These are phyloP conservation scores for Austrolebias charrua DNA, from an alignment of 2,797 vertebrate genomes.

Conservation along the genomic window DNA sequence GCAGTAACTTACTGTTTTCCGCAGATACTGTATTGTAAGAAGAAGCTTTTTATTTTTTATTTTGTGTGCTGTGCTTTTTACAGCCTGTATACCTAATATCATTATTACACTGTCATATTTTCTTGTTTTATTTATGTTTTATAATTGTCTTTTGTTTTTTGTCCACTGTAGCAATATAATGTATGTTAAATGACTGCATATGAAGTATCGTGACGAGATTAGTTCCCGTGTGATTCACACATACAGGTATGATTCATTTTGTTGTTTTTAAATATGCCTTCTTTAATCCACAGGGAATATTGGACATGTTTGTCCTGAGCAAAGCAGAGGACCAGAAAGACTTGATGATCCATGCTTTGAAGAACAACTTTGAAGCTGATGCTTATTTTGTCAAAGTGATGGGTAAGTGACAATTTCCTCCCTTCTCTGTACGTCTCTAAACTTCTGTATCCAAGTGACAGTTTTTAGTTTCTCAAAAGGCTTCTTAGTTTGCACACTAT, in stretches of 20 bases:
- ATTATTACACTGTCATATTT: neutral
- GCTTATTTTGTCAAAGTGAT: constrained; percentile 99
- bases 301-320: constrained; percentile 93
- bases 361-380: constrained; percentile 97
- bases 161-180: no score
- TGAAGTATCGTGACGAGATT: no score
- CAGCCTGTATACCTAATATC: neutral
- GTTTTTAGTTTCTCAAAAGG: constrained; percentile 4
- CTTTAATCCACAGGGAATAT: constrained; percentile 87
- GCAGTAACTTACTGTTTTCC: no score
- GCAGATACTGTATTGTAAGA: no score
- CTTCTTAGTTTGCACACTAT: neutral
- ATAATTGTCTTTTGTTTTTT: neutral
- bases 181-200: no score
- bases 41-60: neutral
- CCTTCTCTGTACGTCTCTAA: constrained; percentile 1
- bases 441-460: neutral
- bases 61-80: neutral
- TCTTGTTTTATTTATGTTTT: neutral
- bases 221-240: neutral
- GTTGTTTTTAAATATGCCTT: constrained; percentile 54
- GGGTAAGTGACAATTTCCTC: constrained; percentile 82
- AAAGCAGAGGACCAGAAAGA: constrained; percentile 76
- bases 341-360: constrained; percentile 87
- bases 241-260: constrained; percentile 13